Conservation (phyloP, 2,797 vertebrate species). For the Enteromius viviparus region DNA sequence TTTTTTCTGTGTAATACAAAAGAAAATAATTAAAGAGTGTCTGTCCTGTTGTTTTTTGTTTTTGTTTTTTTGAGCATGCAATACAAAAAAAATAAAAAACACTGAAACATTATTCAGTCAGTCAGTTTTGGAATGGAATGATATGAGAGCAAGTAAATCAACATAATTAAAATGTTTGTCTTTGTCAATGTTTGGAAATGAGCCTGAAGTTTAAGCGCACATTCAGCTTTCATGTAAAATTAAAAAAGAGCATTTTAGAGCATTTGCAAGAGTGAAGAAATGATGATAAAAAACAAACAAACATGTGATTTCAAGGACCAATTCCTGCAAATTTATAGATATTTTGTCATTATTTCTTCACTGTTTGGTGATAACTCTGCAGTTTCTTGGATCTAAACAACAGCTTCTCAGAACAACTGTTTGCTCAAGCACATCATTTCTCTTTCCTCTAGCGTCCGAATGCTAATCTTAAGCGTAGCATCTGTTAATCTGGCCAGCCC, state of each 20-base stretch:
- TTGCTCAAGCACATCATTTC: not conserved
- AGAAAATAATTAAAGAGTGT: too few species aligned
- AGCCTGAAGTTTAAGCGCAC: not conserved
- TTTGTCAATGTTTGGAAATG: not conserved
- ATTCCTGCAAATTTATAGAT: not conserved
- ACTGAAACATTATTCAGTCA: not conserved
- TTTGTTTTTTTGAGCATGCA: too few species aligned
- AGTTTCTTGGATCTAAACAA: not conserved
- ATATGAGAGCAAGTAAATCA: not conserved
- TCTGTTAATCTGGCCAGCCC: conserved; percentile 21
- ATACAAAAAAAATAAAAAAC: too few species aligned
- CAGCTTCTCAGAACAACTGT: not conserved
- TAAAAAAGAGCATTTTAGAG: not conserved
- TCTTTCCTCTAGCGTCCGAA: conserved; percentile 8
- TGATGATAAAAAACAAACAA: too few species aligned
- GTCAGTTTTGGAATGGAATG: not conserved
- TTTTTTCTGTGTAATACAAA: not conserved
- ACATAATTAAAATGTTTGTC: not conserved
- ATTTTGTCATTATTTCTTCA: not conserved
- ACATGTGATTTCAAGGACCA: too few species aligned
- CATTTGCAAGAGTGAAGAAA: not conserved
- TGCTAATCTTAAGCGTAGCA: conserved; percentile 12
- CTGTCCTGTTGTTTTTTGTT: too few species aligned
- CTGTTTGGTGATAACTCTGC: not conserved
- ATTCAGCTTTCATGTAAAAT: not conserved